Conservation (phyloP, 2,888 invertebrate species). For the Hirtodrosophila cameraria region DNA sequence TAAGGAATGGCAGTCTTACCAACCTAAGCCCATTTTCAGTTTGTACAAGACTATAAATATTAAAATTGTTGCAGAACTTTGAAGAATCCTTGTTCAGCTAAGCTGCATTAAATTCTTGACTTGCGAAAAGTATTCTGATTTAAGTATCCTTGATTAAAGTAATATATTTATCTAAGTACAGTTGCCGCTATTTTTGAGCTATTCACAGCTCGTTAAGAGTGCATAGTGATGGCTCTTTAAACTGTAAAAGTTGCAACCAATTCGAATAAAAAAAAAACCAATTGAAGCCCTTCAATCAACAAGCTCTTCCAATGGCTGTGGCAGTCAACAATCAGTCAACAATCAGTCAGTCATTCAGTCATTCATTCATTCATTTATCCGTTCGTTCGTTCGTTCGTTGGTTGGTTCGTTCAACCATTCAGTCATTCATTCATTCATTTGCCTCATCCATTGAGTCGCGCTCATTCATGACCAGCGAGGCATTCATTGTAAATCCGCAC, state of each 20-base stretch:
- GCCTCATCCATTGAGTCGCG: conserved; percentile 39
- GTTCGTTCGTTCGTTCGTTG: conserved; percentile 30
- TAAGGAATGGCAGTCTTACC: no score
- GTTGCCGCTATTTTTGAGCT: conserved; percentile 22
- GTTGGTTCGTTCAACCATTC: conserved; percentile 18
- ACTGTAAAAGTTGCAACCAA: conserved; percentile 24
- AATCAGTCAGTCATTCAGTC: conserved; percentile 55
- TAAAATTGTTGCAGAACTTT: no score
- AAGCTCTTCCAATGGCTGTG: conserved; percentile 20
- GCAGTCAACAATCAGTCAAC: conserved; percentile 39
- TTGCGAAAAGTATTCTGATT: no score
- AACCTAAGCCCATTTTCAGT: no score
- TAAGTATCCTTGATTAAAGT: no score
- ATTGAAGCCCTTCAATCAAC: conserved; percentile 61
- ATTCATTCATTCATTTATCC: conserved; percentile 23
- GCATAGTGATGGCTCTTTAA: conserved; percentile 40
- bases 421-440: conserved; percentile 43
- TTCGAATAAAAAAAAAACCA: conserved; percentile 43
- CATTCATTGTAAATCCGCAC: conserved; percentile 72
- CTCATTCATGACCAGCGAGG: conserved; percentile 63
- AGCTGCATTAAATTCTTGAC: no score
- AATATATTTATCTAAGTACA: conserved; percentile 10
- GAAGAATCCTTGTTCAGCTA: no score
- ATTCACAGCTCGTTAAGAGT: conserved; percentile 23
- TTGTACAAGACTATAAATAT: no score